Evolutionary conservation across 92 coral and sea anemone species (phyloP).

Genomic region (Chrysogorgia sp.): DNA sequence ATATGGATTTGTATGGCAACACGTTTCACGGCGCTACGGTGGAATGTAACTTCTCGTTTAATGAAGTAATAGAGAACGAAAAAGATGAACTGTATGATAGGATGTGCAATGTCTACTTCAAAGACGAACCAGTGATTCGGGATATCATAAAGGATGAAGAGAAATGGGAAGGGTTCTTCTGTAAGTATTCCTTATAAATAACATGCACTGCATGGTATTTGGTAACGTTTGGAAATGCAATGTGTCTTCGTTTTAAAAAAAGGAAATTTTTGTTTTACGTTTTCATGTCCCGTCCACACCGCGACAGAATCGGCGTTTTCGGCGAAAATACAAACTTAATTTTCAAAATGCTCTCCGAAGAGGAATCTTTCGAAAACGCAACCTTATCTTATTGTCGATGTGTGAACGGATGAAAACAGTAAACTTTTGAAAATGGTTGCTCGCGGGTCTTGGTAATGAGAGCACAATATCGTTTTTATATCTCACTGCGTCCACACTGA

Average conservation of each 20-base stretch:
- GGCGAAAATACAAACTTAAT: too few species aligned
- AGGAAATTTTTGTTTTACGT: neutral
- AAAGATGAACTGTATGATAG: conserved; percentile 3
- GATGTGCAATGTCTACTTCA: conserved; percentile 27
- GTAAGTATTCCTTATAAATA: conserved; percentile 6
- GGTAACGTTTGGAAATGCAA: neutral
- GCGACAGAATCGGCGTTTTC: too few species aligned
- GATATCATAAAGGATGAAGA: conserved; percentile 22
- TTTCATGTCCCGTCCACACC: too few species aligned
- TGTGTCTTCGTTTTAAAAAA: neutral
- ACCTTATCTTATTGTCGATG: too few species aligned
- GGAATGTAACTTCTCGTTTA: conserved; percentile 30
- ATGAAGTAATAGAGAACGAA: conserved; percentile 26
- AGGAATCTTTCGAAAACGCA: too few species aligned
- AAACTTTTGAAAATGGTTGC: too few species aligned
- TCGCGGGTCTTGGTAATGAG: too few species aligned
- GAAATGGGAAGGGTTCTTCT: conserved; percentile 24
- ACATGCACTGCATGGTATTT: neutral
- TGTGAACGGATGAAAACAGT: too few species aligned
- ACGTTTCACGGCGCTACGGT: conserved; percentile 8
- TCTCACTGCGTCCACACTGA: too few species aligned
- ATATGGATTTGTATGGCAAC: conserved; percentile 32
- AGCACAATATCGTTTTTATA: too few species aligned
- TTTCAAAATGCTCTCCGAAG: too few species aligned
- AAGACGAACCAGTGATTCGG: conserved; percentile 12